A percentile compares a stretch with the other conserved stretches of the same genome.
phyloP scores from a whole-genome alignment of 2,113 vertebrate genomes.

The Atrichornis clamosus region DNA sequence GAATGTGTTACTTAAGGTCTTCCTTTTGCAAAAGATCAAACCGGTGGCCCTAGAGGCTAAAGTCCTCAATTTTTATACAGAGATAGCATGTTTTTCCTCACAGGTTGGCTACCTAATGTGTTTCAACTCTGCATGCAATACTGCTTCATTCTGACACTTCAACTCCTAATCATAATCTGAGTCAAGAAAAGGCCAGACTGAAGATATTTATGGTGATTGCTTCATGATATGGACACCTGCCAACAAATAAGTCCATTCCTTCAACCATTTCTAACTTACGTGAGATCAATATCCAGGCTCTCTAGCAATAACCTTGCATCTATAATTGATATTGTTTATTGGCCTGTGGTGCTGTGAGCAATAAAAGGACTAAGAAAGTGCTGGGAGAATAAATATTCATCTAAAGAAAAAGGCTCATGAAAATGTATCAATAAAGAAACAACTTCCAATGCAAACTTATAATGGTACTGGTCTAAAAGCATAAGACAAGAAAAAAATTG shows the following conservation, averaged over 20 bases:
- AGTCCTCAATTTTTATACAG: not conserved
- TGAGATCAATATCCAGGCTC: conserved; percentile 51
- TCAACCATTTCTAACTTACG: conserved; percentile 36
- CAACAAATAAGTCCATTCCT: conserved; percentile 59
- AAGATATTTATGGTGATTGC: conserved; percentile 48
- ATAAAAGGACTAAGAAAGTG: conserved; percentile 17
- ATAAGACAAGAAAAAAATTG: not conserved
- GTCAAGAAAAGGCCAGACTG: conserved; percentile 19
- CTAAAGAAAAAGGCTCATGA: not conserved
- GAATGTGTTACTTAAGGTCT: not conserved
- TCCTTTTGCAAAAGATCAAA: not conserved
- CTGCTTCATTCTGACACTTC: not conserved
- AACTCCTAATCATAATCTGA: not conserved
- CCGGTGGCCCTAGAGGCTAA: not conserved
- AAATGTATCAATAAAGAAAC: conserved; percentile 11
- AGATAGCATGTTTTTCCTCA: not conserved
- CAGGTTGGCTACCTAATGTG: not conserved
- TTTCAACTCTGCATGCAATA: not conserved
- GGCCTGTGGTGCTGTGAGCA: not conserved
- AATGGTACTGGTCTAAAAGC: not conserved
- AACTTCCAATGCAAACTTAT: not conserved
- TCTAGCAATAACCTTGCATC: conserved; percentile 56
- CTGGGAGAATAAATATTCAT: conserved; percentile 10
- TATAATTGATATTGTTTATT: conserved; percentile 65
- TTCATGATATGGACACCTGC: conserved; percentile 57